A percentile compares a stretch with the other conserved stretches of the same genome.
Evolutionary conservation across 2,797 vertebrate genomes (phyloP).

Genomic region (Alcedo quadribrachys): DNA sequence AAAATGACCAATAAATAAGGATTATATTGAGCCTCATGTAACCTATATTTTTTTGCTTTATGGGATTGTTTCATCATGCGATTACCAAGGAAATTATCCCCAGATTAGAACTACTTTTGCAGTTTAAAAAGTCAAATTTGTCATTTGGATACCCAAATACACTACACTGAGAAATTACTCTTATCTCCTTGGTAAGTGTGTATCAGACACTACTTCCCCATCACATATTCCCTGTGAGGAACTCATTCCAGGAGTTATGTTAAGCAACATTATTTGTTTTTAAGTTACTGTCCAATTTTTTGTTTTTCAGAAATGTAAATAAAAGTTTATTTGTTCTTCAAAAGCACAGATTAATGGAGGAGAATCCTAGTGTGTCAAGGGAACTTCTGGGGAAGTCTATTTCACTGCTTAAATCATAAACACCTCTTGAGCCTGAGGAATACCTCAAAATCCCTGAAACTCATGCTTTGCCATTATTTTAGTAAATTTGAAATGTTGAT

Average conservation of each 20-base stretch:
- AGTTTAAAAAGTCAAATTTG: background rate
- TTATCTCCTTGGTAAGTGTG: background rate
- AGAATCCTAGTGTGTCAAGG: background rate
- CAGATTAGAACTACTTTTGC: background rate
- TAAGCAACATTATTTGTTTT: background rate
- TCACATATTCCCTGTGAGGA: background rate
- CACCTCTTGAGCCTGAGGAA: background rate
- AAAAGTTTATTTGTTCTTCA: background rate
- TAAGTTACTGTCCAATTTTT: background rate
- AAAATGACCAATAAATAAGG: conserved; percentile 44
- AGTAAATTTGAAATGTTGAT: background rate
- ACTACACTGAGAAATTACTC: background rate
- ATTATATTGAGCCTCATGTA: background rate
- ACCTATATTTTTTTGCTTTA: background rate
- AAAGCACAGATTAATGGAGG: background rate
- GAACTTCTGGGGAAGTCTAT: background rate
- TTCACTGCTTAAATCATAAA: background rate
- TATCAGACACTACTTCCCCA: background rate
- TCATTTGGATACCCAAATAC: background rate
- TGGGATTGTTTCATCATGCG: background rate
- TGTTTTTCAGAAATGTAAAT: background rate
- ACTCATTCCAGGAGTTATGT: background rate
- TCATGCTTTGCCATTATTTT: background rate
- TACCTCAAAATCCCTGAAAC: background rate
- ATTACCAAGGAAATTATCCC: background rate